These are phyloP conservation scores for Characodon lateralis DNA, from an alignment of 2,797 vertebrate genomes.

Conservation along the genomic window DNA sequence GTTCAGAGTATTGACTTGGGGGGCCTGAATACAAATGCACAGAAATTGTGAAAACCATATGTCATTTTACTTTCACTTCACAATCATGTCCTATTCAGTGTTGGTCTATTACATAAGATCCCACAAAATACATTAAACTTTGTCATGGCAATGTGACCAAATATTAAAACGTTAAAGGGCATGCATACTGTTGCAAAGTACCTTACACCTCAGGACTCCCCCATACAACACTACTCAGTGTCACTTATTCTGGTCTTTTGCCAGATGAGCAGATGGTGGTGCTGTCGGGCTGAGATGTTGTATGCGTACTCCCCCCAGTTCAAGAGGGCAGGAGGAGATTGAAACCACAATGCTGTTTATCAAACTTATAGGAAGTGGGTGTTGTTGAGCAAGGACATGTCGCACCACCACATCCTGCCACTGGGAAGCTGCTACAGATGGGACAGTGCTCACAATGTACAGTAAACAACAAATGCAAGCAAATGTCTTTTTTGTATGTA, in stretches of 20 bases:
- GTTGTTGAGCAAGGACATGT: slow-evolving; percentile 79
- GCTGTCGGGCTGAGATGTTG: slow-evolving; percentile 52
- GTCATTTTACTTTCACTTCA: neutral
- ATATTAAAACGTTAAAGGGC: neutral
- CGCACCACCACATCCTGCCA: slow-evolving; percentile 76
- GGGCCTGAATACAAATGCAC: neutral
- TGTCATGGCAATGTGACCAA: neutral
- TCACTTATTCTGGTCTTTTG: slow-evolving; percentile 61
- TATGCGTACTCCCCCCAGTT: slow-evolving; percentile 28
- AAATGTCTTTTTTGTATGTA: slow-evolving; percentile 37
- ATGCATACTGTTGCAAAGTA: slow-evolving; percentile 53
- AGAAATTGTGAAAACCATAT: neutral
- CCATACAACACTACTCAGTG: slow-evolving; percentile 41
- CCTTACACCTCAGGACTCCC: slow-evolving; percentile 50
- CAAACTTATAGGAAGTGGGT: slow-evolving; percentile 86
- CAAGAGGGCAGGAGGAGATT: slow-evolving; percentile 66
- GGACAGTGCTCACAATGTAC: slow-evolving; percentile 67
- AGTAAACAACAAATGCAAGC: slow-evolving; percentile 67
- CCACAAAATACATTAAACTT: neutral
- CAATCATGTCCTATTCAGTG: neutral
- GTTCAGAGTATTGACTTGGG: neutral
- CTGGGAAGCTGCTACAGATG: slow-evolving; percentile 62
- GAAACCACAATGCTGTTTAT: slow-evolving; percentile 85
- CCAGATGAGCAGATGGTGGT: slow-evolving; percentile 71
- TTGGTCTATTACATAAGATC: neutral